Base-by-base conservation (phyloP, 2,113 vertebrate genomes). In the Tiliqua scincoides region DNA sequence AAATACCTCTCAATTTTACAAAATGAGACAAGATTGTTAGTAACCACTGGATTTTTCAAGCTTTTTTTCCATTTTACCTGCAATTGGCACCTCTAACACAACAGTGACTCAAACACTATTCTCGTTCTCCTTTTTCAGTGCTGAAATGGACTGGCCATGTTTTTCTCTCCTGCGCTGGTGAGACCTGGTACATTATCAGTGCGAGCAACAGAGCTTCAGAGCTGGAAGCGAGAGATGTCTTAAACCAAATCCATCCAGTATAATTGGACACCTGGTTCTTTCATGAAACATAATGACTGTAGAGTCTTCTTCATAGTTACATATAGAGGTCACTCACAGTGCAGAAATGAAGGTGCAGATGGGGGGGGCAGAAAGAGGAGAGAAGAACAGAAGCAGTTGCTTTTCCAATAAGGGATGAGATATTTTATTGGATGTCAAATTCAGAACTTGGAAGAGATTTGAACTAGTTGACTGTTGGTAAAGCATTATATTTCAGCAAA, bases 91-190 rank as follows among this genome's bases (percentile, higher is more conserved):
- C 43, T 65, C 80, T 87, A 79, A 68, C n/a, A 91, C 82, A 90
- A 75, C 25, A 91, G 72, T 62, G 83, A 74, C 82, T 93, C 73
- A 54, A 74, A 74, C 27, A 76, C 48, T 79, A 88, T 71, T 85
- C 88, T 83, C 88, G 65, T 73, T 85, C 85, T 86, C 37, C 80
- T 87, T 71, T 84, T 91, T 91, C 83, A 92, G 83, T 43, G 76
- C 63, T 83, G 85, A 87, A 84, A 88, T 80, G n/a, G 30, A 75
- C 32, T 76, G 83, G 59, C 83, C 62, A 83, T 87, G 82, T 75
- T 80, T 79, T 35, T 65, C 32, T 3, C 9, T 54, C 54, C 85
- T 84, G 89, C 84, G 20, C 74, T 68, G 2, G 14, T 70, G 11
- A 85, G 89, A 84, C 82, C 87, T 70, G 32, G 86, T 10, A 84